These are phyloP conservation scores for Anguilla obscura DNA, from an alignment of 2,797 vertebrate genomes.

Conservation along the genomic window DNA sequence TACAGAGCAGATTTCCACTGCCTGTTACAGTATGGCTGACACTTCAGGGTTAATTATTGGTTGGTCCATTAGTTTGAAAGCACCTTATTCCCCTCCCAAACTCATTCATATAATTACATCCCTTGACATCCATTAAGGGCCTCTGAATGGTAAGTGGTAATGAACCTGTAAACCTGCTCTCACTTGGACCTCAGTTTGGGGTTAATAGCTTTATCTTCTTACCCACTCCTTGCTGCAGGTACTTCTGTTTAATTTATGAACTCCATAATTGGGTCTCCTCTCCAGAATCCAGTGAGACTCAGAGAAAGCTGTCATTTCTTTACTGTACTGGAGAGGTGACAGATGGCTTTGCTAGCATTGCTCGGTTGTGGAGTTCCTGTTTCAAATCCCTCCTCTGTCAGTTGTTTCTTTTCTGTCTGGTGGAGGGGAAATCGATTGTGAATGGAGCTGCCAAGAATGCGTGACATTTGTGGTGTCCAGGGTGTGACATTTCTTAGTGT, in stretches of 20 bases:
- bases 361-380: neutral
- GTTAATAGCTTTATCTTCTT: constrained; percentile 16
- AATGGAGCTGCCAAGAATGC: neutral
- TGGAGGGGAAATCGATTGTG: neutral
- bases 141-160: constrained; percentile 12
- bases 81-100: neutral
- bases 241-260: constrained; percentile 22
- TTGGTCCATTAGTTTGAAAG: constrained; percentile 5
- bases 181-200: constrained; percentile 17
- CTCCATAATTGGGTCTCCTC: constrained; percentile 4
- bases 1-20: neutral
- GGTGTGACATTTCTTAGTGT: neutral
- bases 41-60: constrained; percentile 17
- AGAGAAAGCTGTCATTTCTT: constrained; percentile 1
- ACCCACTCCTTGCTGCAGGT: neutral
- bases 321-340: neutral
- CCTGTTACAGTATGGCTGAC: neutral
- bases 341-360: neutral
- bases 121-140: constrained; percentile 8
- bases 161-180: neutral
- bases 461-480: neutral
- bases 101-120: constrained; percentile 3
- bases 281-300: constrained; percentile 7
- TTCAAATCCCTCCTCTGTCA: neutral
- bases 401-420: neutral